A percentile compares a stretch with the other conserved stretches of the same genome.
phyloP scores from a whole-genome alignment of 2,888 invertebrate genomes.

The Scaptomyza flava region DNA sequence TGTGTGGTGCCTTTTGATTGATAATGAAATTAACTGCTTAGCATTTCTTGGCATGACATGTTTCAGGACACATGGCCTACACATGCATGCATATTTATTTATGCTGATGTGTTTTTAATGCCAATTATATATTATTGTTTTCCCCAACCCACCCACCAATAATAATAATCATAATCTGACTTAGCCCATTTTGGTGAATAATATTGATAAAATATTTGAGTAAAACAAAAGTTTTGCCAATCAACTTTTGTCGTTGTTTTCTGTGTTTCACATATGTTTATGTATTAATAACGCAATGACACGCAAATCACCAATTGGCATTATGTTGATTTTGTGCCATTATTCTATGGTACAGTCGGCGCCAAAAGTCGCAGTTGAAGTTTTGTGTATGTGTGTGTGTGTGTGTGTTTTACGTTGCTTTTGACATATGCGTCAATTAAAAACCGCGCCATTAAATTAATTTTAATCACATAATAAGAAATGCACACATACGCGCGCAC shows the following conservation, averaged over 20 bases:
- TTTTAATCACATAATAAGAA: slow-evolving; percentile 80
- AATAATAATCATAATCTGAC: slow-evolving; percentile 70
- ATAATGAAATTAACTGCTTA: slow-evolving; percentile 76
- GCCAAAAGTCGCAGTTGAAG: slow-evolving; percentile 33
- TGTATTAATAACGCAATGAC: slow-evolving; percentile 69
- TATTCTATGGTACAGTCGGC: slow-evolving; percentile 41
- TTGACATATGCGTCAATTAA: slow-evolving; percentile 77
- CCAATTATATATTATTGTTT: slow-evolving; percentile 62
- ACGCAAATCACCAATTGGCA: slow-evolving; percentile 72
- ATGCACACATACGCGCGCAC: slow-evolving; percentile 47
- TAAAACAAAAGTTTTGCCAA: slow-evolving; percentile 46
- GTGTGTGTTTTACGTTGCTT: slow-evolving; percentile 18
- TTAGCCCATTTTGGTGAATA: slow-evolving; percentile 32
- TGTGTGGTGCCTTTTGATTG: slow-evolving; percentile 62
- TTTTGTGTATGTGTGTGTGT: slow-evolving; percentile 10
- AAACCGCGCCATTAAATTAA: slow-evolving; percentile 80
- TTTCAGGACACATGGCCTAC: slow-evolving; percentile 41
- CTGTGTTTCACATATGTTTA: slow-evolving; percentile 15
- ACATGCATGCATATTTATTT: slow-evolving; percentile 29
- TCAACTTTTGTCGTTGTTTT: slow-evolving; percentile 27
- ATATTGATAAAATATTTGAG: slow-evolving; percentile 70
- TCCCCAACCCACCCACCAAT: slow-evolving; percentile 53
- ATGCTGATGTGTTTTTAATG: slow-evolving; percentile 75
- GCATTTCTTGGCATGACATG: slow-evolving; percentile 72
- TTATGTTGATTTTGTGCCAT: slow-evolving; percentile 60